Evolutionary conservation across 1,140 invertebrate genomes (phyloP).

Genomic region (Nephila pilipes): DNA sequence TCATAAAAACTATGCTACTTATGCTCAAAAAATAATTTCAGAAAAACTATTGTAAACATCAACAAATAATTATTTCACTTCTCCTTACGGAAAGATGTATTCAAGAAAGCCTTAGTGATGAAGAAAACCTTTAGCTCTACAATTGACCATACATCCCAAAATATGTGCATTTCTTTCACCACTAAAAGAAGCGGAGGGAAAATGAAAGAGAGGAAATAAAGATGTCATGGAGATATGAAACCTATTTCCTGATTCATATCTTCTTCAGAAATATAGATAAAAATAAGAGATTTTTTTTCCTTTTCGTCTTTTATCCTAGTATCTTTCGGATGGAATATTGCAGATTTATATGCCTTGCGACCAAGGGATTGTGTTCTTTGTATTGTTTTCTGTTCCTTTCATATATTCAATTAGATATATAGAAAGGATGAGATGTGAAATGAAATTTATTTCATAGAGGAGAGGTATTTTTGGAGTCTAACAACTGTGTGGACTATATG

Average conservation of each 20-base stretch:
- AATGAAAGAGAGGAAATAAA: constrained; percentile 22
- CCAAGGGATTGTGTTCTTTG: not conserved
- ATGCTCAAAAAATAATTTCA: too few species aligned
- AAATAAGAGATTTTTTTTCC: not conserved
- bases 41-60: too few species aligned
- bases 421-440: not conserved
- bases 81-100: not conserved
- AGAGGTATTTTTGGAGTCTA: too few species aligned
- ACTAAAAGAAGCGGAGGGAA: not conserved
- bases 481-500: too few species aligned
- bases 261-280: not conserved
- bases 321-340: not conserved
- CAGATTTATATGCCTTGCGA: not conserved
- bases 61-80: not conserved
- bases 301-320: not conserved
- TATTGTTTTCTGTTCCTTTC: not conserved
- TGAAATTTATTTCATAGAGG: not conserved
- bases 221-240: constrained; percentile 44
- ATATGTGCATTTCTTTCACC: not conserved
- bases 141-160: not conserved
- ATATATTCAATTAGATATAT: not conserved
- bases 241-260: constrained; percentile 37
- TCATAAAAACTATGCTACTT: too few species aligned
- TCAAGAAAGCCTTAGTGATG: not conserved
- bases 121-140: not conserved